Evolutionary conservation across 2,888 invertebrate species (phyloP).

Genomic region (Drosophila peninsularis): DNA sequence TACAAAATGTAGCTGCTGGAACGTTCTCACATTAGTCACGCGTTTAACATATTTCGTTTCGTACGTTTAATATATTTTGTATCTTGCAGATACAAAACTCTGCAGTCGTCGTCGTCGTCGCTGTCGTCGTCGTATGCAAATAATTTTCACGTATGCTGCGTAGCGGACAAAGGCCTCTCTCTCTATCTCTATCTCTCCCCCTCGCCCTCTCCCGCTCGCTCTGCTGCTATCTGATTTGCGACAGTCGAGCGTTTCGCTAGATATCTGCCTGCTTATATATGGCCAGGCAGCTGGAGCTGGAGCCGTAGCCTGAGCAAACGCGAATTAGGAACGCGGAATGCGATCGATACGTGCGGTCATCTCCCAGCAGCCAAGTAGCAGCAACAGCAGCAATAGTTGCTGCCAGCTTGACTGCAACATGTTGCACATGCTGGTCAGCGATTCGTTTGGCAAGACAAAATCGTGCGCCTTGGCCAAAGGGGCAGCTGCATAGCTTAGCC

Average conservation of each 20-base stretch:
- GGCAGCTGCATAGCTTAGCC: conserved; percentile 44
- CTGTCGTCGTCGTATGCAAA: conserved; percentile 60
- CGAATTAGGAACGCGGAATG: conserved; percentile 81
- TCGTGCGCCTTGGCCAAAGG: conserved; percentile 48
- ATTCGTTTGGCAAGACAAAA: conserved; percentile 74
- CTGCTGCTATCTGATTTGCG: conserved; percentile 75
- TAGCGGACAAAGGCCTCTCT: conserved; percentile 42
- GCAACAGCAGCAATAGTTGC: conserved; percentile 31
- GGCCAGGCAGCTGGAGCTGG: conserved; percentile 55
- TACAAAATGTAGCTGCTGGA: conserved; percentile 70
- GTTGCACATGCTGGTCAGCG: conserved; percentile 78
- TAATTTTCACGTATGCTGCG: conserved; percentile 75
- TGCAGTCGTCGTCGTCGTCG: conserved; percentile 29
- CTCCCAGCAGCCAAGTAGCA: conserved; percentile 62
- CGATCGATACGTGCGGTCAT: conserved; percentile 81
- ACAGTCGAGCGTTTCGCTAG: conserved; percentile 64
- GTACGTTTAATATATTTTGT: conserved; percentile 70
- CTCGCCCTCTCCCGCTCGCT: neutral
- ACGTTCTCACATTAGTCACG: conserved; percentile 81
- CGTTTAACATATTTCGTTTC: conserved; percentile 80
- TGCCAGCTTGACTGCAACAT: conserved; percentile 55
- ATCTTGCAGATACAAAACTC: conserved; percentile 60
- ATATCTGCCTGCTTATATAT: conserved; percentile 70
- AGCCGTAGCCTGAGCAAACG: conserved; percentile 60
- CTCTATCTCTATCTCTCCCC: neutral